Conservation (phyloP, 2,888 invertebrate species). For the Teinopalpus imperialis region DNA sequence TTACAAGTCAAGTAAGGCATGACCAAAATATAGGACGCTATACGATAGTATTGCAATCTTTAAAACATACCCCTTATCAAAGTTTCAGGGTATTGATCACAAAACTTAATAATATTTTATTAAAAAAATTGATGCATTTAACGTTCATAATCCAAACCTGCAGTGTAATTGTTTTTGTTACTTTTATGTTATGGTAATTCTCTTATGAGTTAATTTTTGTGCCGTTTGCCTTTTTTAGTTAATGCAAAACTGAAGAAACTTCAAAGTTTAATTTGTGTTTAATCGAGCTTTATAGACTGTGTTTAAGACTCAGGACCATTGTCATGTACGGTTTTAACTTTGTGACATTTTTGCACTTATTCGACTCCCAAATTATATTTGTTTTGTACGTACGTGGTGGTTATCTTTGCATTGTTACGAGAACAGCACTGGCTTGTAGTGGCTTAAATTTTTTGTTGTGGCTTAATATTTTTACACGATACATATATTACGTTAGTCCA, state of each 20-base stretch:
- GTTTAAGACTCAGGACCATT: slow-evolving; percentile 78
- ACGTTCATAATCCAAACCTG: slow-evolving; percentile 57
- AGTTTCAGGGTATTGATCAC: too few relatives aligned
- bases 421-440: slow-evolving; percentile 70
- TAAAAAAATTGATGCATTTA: slow-evolving; percentile 53
- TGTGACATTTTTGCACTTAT: slow-evolving; percentile 65
- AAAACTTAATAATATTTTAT: too few relatives aligned
- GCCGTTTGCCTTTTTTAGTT: slow-evolving; percentile 70
- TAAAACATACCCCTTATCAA: too few relatives aligned
- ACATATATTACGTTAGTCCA: slow-evolving; percentile 27
- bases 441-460: slow-evolving; percentile 51
- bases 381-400: slow-evolving; percentile 51
- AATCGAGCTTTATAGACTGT: slow-evolving; percentile 76
- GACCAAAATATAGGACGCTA: too few relatives aligned
- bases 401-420: slow-evolving; percentile 54
- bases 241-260: slow-evolving; percentile 45
- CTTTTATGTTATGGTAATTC: slow-evolving; percentile 58
- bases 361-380: slow-evolving; percentile 48
- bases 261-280: slow-evolving; percentile 53
- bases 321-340: slow-evolving; percentile 48
- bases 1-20: too few relatives aligned
- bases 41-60: too few relatives aligned
- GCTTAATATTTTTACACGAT: slow-evolving; percentile 35
- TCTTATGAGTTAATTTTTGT: slow-evolving; percentile 69
- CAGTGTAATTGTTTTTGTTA: slow-evolving; percentile 54